Conservation (phyloP, 2,888 invertebrate genomes). For the Brachynemurus nebulosus region DNA sequence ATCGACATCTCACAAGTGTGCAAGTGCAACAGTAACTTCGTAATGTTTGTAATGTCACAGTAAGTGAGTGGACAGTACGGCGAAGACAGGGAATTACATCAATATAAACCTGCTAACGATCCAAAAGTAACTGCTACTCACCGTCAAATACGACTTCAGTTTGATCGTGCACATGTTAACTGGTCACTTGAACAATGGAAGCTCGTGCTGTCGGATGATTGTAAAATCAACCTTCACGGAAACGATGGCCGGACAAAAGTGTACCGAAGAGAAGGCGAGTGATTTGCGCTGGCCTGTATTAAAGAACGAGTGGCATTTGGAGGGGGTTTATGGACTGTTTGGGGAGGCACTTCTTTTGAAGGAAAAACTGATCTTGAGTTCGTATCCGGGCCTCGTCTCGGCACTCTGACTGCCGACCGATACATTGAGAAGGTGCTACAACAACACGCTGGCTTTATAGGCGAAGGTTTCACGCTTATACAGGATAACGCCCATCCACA, state of each 20-base stretch:
- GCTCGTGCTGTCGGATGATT: background rate
- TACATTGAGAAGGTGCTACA: constrained; percentile 12
- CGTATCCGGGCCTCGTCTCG: constrained; percentile 8
- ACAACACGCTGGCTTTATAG: constrained; percentile 11
- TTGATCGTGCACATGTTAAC: background rate
- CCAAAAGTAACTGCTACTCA: background rate
- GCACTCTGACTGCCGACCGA: constrained; percentile 10
- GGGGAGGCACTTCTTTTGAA: constrained; percentile 12
- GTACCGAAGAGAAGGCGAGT: constrained; percentile 5
- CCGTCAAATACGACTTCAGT: background rate
- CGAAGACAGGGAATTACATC: too few relatives aligned
- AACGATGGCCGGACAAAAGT: background rate
- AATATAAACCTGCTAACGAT: background rate
- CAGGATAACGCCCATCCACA: constrained; percentile 12
- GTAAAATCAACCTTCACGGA: background rate
- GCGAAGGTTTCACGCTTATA: constrained; percentile 10
- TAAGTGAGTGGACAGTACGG: too few relatives aligned
- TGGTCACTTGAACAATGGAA: background rate
- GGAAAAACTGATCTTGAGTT: constrained; percentile 11
- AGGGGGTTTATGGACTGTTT: constrained; percentile 10
- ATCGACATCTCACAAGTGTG: constrained; percentile 17
- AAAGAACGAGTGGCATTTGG: constrained; percentile 11
- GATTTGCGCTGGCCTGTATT: constrained; percentile 13
- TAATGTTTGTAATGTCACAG: too few relatives aligned
- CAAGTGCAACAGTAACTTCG: constrained; percentile 8